Evolutionary conservation across 2,113 vertebrate species (phyloP).

Genomic region (Erinaceus europaeus): DNA sequence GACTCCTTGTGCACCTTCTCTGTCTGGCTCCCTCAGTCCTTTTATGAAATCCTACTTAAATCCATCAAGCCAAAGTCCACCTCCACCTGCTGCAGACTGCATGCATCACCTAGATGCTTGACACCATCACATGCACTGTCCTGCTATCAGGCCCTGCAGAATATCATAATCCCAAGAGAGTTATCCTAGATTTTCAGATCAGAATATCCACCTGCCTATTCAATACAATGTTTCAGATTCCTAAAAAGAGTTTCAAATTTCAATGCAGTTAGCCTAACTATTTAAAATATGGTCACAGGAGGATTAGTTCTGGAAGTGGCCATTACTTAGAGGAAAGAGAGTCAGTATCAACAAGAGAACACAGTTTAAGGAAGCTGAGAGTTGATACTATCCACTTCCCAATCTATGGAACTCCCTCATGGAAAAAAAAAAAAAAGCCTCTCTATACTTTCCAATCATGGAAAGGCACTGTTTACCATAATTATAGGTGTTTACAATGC

Average conservation of each 20-base stretch:
- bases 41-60: too few species aligned
- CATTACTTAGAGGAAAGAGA: background rate
- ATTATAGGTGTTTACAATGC: background rate
- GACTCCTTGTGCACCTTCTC: too few species aligned
- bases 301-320: background rate
- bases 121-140: background rate
- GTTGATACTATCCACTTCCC: background rate
- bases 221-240: background rate
- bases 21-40: too few species aligned
- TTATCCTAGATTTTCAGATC: background rate
- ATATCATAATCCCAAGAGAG: background rate
- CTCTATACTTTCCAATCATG: background rate
- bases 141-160: too few species aligned
- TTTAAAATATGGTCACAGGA: background rate
- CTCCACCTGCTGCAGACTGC: too few species aligned
- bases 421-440: background rate
- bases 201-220: background rate
- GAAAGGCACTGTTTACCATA: background rate
- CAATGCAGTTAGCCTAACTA: background rate
- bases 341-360: background rate
- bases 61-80: too few species aligned
- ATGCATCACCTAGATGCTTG: too few species aligned
- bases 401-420: background rate
- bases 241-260: constrained; percentile 2
- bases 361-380: background rate